Conservation (phyloP, 2,113 vertebrate genomes). For the Pantherophis guttatus region DNA sequence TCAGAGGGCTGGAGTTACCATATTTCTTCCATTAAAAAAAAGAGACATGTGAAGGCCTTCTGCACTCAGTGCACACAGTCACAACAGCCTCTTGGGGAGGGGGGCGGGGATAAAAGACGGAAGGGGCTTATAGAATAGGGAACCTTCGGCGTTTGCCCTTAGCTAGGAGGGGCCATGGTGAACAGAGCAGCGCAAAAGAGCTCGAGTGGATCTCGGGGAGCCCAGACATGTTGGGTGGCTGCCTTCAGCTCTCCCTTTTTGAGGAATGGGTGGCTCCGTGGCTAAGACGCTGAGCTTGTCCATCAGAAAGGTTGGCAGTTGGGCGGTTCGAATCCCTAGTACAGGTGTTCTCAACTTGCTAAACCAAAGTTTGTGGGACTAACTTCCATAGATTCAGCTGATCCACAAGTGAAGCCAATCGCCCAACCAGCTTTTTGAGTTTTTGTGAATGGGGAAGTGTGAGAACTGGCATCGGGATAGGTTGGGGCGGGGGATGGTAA, state of each 20-base stretch:
- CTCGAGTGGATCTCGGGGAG: rapidly evolving
- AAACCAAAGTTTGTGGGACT: background rate
- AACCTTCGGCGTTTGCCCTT: background rate
- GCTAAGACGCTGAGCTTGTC: too few species aligned
- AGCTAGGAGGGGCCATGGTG: background rate
- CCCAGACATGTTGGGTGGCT: background rate
- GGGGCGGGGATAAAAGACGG: background rate
- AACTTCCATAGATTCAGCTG: background rate
- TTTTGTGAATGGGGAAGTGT: background rate
- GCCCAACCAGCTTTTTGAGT: background rate
- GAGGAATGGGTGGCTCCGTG: background rate
- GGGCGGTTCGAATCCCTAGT: too few species aligned
- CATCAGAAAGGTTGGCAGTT: too few species aligned
- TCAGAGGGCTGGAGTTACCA: background rate
- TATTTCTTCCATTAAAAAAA: background rate
- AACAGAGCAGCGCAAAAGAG: background rate
- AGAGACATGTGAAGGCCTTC: background rate
- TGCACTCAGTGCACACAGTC: background rate
- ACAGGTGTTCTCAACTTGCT: background rate
- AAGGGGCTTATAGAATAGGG: background rate
- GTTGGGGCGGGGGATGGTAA: background rate
- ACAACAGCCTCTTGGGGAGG: background rate
- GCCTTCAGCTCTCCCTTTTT: background rate
- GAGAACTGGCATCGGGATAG: background rate
- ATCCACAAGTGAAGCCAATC: background rate